These are phyloP conservation scores for Lerema accius DNA, from an alignment of 1,140 invertebrate genomes.

Conservation along the genomic window DNA sequence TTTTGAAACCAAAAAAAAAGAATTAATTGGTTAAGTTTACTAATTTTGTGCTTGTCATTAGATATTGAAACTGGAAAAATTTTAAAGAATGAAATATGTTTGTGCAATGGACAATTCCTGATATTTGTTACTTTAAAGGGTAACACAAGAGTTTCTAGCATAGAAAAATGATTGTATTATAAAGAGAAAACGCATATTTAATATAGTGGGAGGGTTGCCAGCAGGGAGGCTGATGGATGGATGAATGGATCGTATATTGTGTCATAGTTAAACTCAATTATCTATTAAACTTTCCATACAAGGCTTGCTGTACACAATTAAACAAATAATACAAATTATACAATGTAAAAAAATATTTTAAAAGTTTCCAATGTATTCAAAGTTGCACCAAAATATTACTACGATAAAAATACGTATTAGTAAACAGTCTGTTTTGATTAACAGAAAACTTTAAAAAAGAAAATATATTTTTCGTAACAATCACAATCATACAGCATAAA, in stretches of 20 bases:
- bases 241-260: background rate
- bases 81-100: background rate
- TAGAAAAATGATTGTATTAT: too few species aligned
- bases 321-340: background rate
- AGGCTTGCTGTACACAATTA: too few species aligned
- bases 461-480: background rate
- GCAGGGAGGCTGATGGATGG: background rate
- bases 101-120: constrained; percentile 7
- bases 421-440: too few species aligned
- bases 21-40: background rate
- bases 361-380: background rate
- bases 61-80: background rate
- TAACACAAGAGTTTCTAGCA: too few species aligned
- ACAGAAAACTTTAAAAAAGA: background rate
- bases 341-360: too few species aligned
- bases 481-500: too few species aligned
- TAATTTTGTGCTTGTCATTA: constrained; percentile 1
- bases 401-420: background rate
- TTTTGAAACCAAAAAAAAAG: background rate
- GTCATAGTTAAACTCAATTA: background rate
- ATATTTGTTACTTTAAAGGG: background rate
- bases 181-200: too few species aligned
- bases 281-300: too few species aligned
- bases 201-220: background rate
- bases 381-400: background rate